Base-by-base conservation (phyloP, 2,888 invertebrate species). In the Aspidapion aeneum region DNA sequence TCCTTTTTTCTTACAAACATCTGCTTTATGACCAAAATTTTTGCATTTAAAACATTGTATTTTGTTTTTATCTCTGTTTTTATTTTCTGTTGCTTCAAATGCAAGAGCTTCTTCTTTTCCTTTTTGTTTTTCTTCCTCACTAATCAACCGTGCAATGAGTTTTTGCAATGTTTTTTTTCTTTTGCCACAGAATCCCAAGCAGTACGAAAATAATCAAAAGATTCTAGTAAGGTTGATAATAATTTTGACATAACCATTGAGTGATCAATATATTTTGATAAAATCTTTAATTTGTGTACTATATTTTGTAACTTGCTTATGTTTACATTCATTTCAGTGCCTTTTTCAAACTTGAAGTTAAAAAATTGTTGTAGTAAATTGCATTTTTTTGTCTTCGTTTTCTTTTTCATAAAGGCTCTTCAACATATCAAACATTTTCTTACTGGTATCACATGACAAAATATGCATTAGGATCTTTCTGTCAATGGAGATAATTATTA, bases 141-240 rank as follows among this genome's bases (percentile, higher is more conserved):
- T 54, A 49, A 61, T 58, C 21, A 57, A 21, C 64, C 64, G 49
- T 55, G 52, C 22, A 66, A 35, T 35, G 3, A 35, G 12, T 12
- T 35, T 35, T 7, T 3, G 12, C 12, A 21, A 2, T 57, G 64
- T 55, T 56, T 57, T 49, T 66, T 60, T n/a, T 54, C 21, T 21
- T 16, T 7, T 20, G 63, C 22, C 17, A 63, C 56, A 3, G 66
- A 63, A n/a, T 68, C 65, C 66, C 65, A 65, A 1, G 63, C 66
- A 17, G 58, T 60, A 18, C 20, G 16, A 56, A 66, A 68, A 19
- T 64, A 49, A 74, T 74, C 73, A 74, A 77, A 79, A 78, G 74
- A 78, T 78, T 61, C 62, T 20, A 63, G 63, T 20, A 69, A 35
- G 19, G 64, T 77, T 20, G 55, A 19, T 18, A 66, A 21, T 5